These are phyloP conservation scores for Phylloscopus trochilus DNA, from an alignment of 2,113 vertebrate species.

Conservation along the genomic window DNA sequence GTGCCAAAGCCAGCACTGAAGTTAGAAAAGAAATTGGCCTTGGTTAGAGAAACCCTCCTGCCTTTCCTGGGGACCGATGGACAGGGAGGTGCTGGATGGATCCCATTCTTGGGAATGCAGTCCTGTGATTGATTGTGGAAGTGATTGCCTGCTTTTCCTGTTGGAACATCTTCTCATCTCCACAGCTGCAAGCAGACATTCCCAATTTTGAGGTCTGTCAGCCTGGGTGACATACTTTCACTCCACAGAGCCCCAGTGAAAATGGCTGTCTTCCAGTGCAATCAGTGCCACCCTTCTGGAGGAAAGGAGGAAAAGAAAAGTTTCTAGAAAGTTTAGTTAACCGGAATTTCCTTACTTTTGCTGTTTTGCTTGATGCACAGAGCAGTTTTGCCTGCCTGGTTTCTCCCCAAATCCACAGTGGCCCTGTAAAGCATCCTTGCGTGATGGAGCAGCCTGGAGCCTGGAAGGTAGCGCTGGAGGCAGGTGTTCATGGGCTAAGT, in stretches of 20 bases:
- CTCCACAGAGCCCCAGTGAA: not conserved
- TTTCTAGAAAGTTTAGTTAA: not conserved
- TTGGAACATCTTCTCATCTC: not conserved
- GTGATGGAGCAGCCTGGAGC: not conserved
- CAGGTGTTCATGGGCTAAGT: not conserved
- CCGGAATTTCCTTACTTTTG: not conserved
- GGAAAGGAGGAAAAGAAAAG: not conserved
- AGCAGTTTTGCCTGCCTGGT: not conserved
- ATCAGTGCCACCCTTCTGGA: not conserved
- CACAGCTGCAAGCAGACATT: not conserved
- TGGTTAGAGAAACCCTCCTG: not conserved
- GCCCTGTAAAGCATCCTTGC: not conserved
- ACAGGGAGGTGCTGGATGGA: not conserved
- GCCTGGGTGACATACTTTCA: not conserved
- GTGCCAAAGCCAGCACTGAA: slow-evolving; percentile 9
- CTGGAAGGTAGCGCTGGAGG: not conserved
- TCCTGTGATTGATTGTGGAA: not conserved
- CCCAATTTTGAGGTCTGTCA: not conserved
- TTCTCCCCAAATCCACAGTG: not conserved
- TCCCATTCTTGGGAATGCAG: not conserved
- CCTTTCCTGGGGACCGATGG: not conserved
- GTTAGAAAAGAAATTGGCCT: not conserved
- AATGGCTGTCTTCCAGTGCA: not conserved
- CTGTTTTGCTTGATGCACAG: not conserved
- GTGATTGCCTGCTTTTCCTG: not conserved